phyloP scores from a whole-genome alignment of 2,113 vertebrate genomes.

The Argyrosomus japonicus region DNA sequence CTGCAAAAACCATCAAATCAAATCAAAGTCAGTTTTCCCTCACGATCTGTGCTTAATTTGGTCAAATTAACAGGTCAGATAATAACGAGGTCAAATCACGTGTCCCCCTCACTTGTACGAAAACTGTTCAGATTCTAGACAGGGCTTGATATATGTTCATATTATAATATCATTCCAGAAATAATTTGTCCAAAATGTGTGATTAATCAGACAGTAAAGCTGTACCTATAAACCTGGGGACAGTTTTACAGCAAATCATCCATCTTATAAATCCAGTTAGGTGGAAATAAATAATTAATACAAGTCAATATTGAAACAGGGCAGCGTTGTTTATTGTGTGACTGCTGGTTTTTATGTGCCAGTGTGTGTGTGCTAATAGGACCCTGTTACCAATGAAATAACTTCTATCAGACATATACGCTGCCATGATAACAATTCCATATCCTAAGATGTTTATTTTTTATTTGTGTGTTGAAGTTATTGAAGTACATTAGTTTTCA shows the following conservation, averaged over 20 bases:
- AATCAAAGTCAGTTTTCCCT: not conserved
- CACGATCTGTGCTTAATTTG: conserved; percentile 15
- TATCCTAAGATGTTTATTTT: not conserved
- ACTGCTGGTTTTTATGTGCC: not conserved
- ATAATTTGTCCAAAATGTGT: not conserved
- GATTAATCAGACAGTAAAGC: conserved; percentile 1
- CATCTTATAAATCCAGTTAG: conserved; percentile 42
- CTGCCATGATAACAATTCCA: not conserved
- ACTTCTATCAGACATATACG: not conserved
- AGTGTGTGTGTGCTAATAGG: not conserved
- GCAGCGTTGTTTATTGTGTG: not conserved
- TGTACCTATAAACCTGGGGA: not conserved
- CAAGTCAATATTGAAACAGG: conserved; percentile 14
- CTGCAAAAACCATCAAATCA: not conserved
- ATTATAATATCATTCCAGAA: not conserved
- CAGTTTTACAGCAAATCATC: conserved; percentile 6
- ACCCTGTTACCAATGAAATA: not conserved
- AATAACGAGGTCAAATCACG: conserved; percentile 10
- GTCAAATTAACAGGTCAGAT: conserved; percentile 18
- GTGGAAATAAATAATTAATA: conserved; percentile 13
- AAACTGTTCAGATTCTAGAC: not conserved
- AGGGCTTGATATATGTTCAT: not conserved
- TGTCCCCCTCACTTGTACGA: conserved; percentile 3
- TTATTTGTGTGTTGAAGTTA: not conserved
- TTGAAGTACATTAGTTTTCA: not conserved